These are phyloP conservation scores for Papilio glaucus DNA, from an alignment of 1,140 invertebrate genomes.

Conservation along the genomic window DNA sequence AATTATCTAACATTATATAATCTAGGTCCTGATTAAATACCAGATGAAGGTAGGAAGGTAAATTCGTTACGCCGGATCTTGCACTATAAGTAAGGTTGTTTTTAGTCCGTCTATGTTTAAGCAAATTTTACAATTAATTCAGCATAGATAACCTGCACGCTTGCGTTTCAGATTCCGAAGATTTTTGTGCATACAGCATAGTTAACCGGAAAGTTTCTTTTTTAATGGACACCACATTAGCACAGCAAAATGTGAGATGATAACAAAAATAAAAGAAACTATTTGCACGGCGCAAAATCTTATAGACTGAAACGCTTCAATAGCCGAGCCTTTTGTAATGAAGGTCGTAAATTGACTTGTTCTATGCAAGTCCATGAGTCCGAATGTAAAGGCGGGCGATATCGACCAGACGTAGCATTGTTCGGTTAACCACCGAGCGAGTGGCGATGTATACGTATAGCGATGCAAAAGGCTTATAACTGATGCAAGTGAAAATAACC, in stretches of 20 bases:
- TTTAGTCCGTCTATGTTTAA: too few species aligned
- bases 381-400: neutral
- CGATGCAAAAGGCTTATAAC: neutral
- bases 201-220: too few species aligned
- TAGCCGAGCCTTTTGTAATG: neutral
- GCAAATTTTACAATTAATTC: too few species aligned
- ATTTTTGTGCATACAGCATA: too few species aligned
- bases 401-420: neutral
- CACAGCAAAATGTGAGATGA: neutral
- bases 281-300: neutral
- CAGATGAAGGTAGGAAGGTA: too few species aligned
- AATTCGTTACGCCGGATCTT: too few species aligned
- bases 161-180: too few species aligned
- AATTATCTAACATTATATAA: too few species aligned
- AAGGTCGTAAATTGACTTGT: slow-evolving; percentile 7
- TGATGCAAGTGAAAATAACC: neutral
- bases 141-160: too few species aligned
- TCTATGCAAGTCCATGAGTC: slow-evolving; percentile 12
- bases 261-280: neutral
- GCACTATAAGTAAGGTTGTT: too few species aligned
- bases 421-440: neutral
- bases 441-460: neutral
- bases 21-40: too few species aligned
- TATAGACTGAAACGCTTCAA: neutral
- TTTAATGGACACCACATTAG: too few species aligned